Conservation (phyloP, 2,797 vertebrate genomes). For the Poecilia velifera region DNA sequence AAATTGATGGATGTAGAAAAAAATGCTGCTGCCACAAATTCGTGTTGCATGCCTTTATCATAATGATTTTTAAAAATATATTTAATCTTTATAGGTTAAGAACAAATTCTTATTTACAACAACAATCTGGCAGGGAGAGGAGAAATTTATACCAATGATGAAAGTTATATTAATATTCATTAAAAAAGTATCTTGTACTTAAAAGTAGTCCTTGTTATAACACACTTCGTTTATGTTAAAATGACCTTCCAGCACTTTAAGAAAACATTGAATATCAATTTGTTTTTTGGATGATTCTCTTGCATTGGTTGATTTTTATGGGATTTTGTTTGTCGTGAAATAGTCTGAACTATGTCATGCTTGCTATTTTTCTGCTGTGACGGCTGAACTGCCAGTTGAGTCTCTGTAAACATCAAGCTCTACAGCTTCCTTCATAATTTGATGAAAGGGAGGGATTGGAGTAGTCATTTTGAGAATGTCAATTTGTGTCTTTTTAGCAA, state of each 20-base stretch:
- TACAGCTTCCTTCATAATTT: slow-evolving; percentile 52
- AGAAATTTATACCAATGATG: not conserved
- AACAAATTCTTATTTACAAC: too few relatives aligned
- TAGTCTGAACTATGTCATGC: slow-evolving; percentile 53
- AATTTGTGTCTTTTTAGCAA: slow-evolving; percentile 71
- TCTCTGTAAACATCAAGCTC: slow-evolving; percentile 49
- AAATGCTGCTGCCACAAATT: slow-evolving; percentile 7
- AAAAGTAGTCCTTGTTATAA: not conserved
- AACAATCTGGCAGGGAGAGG: too few relatives aligned
- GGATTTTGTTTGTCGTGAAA: slow-evolving; percentile 59
- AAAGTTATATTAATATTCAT: slow-evolving; percentile 1
- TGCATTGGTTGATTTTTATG: slow-evolving; percentile 53
- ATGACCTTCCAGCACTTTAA: slow-evolving; percentile 50
- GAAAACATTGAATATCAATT: slow-evolving; percentile 43
- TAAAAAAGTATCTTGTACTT: not conserved
- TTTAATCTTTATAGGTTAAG: too few relatives aligned
- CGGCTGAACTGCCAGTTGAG: slow-evolving; percentile 40
- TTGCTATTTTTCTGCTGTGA: slow-evolving; percentile 41
- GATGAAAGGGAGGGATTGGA: slow-evolving; percentile 58
- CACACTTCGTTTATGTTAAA: not conserved
- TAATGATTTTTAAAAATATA: not conserved
- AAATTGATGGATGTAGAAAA: slow-evolving; percentile 4
- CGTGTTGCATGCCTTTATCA: not conserved
- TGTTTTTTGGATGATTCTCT: slow-evolving; percentile 42
- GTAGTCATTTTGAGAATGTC: slow-evolving; percentile 68